These are phyloP conservation scores for Raphicerus campestris DNA, from an alignment of 2,113 vertebrate genomes.

Conservation along the genomic window DNA sequence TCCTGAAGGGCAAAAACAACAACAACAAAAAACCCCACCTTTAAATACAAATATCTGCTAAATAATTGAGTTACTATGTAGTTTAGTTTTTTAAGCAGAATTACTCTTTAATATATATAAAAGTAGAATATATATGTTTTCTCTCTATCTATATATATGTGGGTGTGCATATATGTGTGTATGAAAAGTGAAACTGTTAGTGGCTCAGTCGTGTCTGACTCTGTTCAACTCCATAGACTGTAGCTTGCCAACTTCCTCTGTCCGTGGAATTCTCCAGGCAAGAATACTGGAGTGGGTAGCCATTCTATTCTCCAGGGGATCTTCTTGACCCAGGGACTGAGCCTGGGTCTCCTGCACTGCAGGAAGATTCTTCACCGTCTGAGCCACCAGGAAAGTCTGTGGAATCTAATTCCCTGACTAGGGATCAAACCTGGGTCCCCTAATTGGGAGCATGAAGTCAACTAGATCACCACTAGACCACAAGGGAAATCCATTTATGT, in stretches of 20 bases:
- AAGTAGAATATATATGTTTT: not conserved
- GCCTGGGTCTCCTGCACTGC: not conserved
- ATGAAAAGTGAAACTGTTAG: not conserved
- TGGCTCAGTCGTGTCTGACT: not conserved
- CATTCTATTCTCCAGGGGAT: not conserved
- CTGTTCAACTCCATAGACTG: not conserved
- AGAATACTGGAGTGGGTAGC: not conserved
- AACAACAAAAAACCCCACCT: not conserved
- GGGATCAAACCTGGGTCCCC: not conserved
- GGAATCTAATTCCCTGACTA: not conserved
- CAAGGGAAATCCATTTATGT: not conserved
- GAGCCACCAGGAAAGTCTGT: not conserved
- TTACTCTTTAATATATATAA: not conserved
- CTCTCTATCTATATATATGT: rapidly evolving
- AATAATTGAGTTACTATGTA: slow-evolving; percentile 23
- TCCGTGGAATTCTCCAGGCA: not conserved
- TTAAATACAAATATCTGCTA: not conserved
- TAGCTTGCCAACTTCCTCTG: not conserved
- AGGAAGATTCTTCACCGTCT: not conserved
- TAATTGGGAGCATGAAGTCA: not conserved
- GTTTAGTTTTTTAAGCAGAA: not conserved
- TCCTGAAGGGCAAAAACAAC: not conserved
- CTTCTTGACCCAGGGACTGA: not conserved
- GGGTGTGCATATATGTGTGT: not conserved
- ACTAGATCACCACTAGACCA: not conserved